Evolutionary conservation across 2,888 invertebrate species (phyloP).

Genomic region (Sarcophaga carnaria): DNA sequence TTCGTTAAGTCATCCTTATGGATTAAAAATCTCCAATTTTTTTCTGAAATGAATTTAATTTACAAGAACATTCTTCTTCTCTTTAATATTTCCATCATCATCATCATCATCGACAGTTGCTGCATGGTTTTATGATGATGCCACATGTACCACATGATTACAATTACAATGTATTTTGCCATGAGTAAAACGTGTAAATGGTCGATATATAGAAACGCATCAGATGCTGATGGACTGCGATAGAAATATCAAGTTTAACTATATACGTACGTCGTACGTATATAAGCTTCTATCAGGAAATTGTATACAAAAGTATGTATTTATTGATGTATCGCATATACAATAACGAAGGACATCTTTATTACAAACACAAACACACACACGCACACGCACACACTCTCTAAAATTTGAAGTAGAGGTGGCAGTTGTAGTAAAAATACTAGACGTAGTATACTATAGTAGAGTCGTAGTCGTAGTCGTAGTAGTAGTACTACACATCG

Average conservation of each 20-base stretch:
- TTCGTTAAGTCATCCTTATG: no score
- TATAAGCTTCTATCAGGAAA: not conserved
- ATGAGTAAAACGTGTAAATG: constrained; percentile 57
- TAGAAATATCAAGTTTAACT: constrained; percentile 47
- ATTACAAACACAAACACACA: not conserved
- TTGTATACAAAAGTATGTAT: constrained; percentile 8
- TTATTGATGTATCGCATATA: constrained; percentile 28
- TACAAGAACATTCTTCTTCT: no score
- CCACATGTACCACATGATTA: constrained; percentile 57
- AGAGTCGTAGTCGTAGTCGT: not conserved
- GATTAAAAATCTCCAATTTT: no score
- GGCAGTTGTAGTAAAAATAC: not conserved
- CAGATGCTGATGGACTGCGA: constrained; percentile 14
- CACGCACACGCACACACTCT: not conserved
- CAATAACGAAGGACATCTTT: constrained; percentile 20
- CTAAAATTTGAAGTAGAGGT: not conserved
- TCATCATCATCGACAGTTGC: constrained; percentile 4
- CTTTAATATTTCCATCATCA: not conserved
- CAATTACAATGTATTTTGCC: constrained; percentile 42
- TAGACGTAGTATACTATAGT: not conserved
- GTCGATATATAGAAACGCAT: constrained; percentile 38
- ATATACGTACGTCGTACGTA: not conserved
- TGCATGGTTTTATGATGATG: constrained; percentile 34
- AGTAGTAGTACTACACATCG: not conserved
- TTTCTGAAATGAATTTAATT: no score